Evolutionary conservation across 1,140 invertebrate genomes (phyloP).

Genomic region (Anagrus nilaparvatae): DNA sequence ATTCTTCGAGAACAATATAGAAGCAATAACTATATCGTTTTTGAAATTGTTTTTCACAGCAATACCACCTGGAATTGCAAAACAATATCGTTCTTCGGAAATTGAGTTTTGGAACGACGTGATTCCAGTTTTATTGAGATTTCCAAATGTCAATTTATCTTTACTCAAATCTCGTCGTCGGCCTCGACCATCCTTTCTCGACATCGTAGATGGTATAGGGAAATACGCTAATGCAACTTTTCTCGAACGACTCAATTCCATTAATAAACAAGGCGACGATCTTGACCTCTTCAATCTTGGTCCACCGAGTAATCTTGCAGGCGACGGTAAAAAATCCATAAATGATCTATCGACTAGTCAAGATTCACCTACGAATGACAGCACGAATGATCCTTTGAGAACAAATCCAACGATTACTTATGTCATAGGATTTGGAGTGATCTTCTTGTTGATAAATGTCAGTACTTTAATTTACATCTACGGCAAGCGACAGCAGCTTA

Average conservation of each 20-base stretch:
- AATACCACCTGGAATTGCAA: slow-evolving; percentile 53
- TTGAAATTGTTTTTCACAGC: slow-evolving; percentile 47
- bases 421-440: slow-evolving; percentile 63
- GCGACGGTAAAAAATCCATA: background rate
- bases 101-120: slow-evolving; percentile 65
- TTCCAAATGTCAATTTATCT: slow-evolving; percentile 32
- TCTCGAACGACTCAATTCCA: too few relatives aligned
- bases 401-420: slow-evolving; percentile 51
- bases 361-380: slow-evolving; percentile 4
- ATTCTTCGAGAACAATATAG: too few relatives aligned
- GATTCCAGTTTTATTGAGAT: slow-evolving; percentile 49
- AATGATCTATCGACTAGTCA: slow-evolving; percentile 6
- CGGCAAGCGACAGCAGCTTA: slow-evolving; percentile 55
- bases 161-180: slow-evolving; percentile 17
- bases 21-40: too few relatives aligned
- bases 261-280: slow-evolving; percentile 3
- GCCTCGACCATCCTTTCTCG: slow-evolving; percentile 25
- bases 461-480: slow-evolving; percentile 66
- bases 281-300: too few relatives aligned
- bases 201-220: slow-evolving; percentile 27
- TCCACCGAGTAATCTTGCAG: too few relatives aligned
- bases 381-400: slow-evolving; percentile 18
- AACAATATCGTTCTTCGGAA: slow-evolving; percentile 52
- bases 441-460: slow-evolving; percentile 75
- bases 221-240: slow-evolving; percentile 23